These are phyloP conservation scores for Eristalinus aeneus DNA, from an alignment of 2,888 invertebrate species.

Conservation along the genomic window DNA sequence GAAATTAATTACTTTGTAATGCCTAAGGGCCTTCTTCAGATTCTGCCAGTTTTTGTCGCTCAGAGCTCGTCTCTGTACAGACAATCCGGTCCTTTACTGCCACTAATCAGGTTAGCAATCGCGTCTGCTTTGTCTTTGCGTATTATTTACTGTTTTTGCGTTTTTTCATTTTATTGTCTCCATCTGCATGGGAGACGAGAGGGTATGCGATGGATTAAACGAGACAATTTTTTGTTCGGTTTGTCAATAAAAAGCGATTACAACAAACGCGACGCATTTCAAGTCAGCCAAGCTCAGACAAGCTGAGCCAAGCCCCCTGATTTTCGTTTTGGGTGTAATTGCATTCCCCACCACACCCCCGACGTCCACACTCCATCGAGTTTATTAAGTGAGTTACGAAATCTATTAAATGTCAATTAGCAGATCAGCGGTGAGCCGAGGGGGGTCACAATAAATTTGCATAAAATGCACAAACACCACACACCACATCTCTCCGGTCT, in stretches of 20 bases:
- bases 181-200: neutral
- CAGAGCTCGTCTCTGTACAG: neutral
- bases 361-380: slow-evolving; percentile 14
- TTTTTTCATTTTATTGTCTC: slow-evolving; percentile 35
- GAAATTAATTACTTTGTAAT: slow-evolving; percentile 63
- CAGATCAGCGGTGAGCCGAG: slow-evolving; percentile 19
- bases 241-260: slow-evolving; percentile 43
- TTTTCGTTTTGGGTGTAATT: slow-evolving; percentile 33
- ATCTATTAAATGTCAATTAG: slow-evolving; percentile 67
- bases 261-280: neutral
- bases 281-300: neutral
- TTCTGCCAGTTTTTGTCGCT: neutral
- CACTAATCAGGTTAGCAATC: slow-evolving; percentile 39
- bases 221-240: slow-evolving; percentile 63
- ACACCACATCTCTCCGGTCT: neutral
- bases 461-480: slow-evolving; percentile 53
- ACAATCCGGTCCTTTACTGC: neutral
- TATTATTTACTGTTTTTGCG: slow-evolving; percentile 9
- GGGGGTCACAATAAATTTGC: slow-evolving; percentile 38
- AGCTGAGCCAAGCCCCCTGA: slow-evolving; percentile 54
- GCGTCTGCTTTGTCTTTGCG: neutral
- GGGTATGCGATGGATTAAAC: slow-evolving; percentile 53
- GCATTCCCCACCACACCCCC: neutral
- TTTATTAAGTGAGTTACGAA: slow-evolving; percentile 63
- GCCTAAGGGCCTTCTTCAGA: slow-evolving; percentile 29